These are phyloP conservation scores for Callochromis pleurospilus DNA, from an alignment of 2,113 vertebrate genomes.

Conservation along the genomic window DNA sequence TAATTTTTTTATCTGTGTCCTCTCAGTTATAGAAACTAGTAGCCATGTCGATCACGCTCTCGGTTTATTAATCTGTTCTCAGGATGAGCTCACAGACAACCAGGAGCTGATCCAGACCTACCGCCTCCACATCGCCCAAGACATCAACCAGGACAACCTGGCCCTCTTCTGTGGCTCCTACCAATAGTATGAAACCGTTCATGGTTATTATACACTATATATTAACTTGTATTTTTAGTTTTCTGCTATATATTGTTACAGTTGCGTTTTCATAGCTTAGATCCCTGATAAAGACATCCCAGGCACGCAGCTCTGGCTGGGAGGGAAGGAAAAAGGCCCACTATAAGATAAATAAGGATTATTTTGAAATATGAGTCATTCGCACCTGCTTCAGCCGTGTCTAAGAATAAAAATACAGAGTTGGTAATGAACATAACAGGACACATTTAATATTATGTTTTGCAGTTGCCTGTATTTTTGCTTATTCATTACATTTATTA, in stretches of 20 bases:
- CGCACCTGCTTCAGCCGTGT: neutral
- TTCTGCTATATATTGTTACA: neutral
- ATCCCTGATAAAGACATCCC: neutral
- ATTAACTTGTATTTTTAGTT: neutral
- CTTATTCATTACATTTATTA: neutral
- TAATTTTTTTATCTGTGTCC: constrained; percentile 8
- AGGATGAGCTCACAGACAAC: constrained; percentile 95
- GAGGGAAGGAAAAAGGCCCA: neutral
- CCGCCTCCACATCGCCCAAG: constrained; percentile 91
- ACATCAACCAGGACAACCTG: constrained; percentile 97
- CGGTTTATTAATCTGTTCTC: neutral
- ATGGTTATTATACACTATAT: neutral
- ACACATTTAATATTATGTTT: neutral
- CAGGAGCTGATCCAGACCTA: constrained; percentile 95
- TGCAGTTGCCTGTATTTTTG: neutral
- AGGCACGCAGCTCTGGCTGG: neutral
- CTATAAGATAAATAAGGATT: neutral
- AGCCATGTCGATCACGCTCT: neutral
- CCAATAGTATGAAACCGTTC: constrained; percentile 75
- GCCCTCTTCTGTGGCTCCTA: constrained; percentile 91
- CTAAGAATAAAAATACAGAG: neutral
- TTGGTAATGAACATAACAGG: neutral
- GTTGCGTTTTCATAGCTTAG: neutral
- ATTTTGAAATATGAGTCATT: neutral
- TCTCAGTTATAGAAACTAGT: neutral